phyloP scores from a whole-genome alignment of 1,140 invertebrate species.

The Gonatopus flavifemur region DNA sequence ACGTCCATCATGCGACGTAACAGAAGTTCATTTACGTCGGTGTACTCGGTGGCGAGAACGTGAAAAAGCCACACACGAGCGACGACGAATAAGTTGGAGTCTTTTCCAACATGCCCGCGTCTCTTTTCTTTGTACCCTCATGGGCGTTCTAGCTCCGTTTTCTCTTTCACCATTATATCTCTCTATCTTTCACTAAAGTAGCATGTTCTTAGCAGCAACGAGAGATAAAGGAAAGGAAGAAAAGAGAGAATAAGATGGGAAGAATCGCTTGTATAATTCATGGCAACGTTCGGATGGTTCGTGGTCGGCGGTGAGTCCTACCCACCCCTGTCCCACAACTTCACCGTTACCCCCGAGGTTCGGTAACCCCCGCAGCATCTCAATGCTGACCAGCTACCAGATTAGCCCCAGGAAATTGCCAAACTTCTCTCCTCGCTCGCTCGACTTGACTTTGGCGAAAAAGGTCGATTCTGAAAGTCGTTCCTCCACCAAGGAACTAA shows the following conservation, averaged over 20 bases:
- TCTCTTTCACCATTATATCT: constrained; percentile 17
- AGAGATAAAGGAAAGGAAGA: not conserved
- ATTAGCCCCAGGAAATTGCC: constrained; percentile 60
- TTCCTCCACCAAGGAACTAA: too few relatives aligned
- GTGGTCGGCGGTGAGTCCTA: constrained; percentile 36
- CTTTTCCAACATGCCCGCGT: constrained; percentile 29
- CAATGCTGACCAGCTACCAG: constrained; percentile 57
- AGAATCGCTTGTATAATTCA: constrained; percentile 57
- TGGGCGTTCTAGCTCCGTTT: constrained; percentile 16
- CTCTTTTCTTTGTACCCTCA: constrained; percentile 16
- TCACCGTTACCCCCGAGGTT: not conserved
- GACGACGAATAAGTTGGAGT: constrained; percentile 1
- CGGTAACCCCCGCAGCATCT: constrained; percentile 48
- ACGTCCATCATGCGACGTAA: too few relatives aligned
- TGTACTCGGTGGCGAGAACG: too few relatives aligned
- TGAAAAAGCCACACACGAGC: too few relatives aligned
- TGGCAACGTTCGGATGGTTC: constrained; percentile 45
- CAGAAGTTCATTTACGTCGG: too few relatives aligned
- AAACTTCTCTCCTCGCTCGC: constrained; percentile 51
- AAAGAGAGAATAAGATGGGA: not conserved
- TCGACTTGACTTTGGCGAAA: constrained; percentile 14
- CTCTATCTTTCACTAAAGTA: not conserved
- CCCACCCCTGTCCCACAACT: not conserved
- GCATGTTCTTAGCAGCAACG: constrained; percentile 3
- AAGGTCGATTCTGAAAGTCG: constrained; percentile 56